Percentiles rank a stretch among this genome's conserved stretches.
phyloP scores from a whole-genome alignment of 2,797 vertebrate genomes.

The Aulostomus chinensis region DNA sequence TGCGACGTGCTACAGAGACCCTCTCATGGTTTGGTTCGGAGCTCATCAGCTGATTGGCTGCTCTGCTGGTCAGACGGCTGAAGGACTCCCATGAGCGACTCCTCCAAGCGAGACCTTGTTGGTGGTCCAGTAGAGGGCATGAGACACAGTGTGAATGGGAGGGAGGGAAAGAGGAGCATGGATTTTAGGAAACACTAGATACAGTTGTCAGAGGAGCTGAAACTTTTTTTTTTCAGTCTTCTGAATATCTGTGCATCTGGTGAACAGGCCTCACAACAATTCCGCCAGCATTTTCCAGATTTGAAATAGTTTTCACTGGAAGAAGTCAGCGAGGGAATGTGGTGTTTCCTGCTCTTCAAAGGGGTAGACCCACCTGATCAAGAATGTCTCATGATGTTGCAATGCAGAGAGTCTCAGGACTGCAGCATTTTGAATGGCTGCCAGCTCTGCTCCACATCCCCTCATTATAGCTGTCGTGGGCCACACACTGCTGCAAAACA shows the following conservation, averaged over 20 bases:
- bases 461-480: slow-evolving; percentile 44
- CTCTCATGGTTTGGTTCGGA: slow-evolving; percentile 53
- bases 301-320: slow-evolving; percentile 18
- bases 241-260: slow-evolving; percentile 50
- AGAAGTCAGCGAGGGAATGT: slow-evolving; percentile 13
- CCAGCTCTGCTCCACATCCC: slow-evolving; percentile 51
- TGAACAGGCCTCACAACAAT: slow-evolving; percentile 30
- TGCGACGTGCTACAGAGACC: slow-evolving; percentile 51
- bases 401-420: slow-evolving; percentile 46
- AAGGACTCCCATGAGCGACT: slow-evolving; percentile 59
- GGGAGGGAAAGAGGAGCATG: not conserved
- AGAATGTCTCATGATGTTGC: slow-evolving; percentile 59
- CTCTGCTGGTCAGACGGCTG: slow-evolving; percentile 59
- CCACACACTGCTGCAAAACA: slow-evolving; percentile 37
- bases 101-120: slow-evolving; percentile 55
- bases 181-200: slow-evolving; percentile 32
- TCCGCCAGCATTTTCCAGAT: slow-evolving; percentile 26
- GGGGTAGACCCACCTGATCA: slow-evolving; percentile 58
- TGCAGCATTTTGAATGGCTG: slow-evolving; percentile 45
- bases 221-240: slow-evolving; percentile 26
- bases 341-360: slow-evolving; percentile 44
- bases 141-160: slow-evolving; percentile 16
- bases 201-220: slow-evolving; percentile 16
- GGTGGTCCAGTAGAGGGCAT: slow-evolving; percentile 60
- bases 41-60: slow-evolving; percentile 63